Evolutionary conservation across 2,888 invertebrate genomes (phyloP), one percentile per base, ranked within the genome.

Genomic region (Xylocampa areola): DNA sequence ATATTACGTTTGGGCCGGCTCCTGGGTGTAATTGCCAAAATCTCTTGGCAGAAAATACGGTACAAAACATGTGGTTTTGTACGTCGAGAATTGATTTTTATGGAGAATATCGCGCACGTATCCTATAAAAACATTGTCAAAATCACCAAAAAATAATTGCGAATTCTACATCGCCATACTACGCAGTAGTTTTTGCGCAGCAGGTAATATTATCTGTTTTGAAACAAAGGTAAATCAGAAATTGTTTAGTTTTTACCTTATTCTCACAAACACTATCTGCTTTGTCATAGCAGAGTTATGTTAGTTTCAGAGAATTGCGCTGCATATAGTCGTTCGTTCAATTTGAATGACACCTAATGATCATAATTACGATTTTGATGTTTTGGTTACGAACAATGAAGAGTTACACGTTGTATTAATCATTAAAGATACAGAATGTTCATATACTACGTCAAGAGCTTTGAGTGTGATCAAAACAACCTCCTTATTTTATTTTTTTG

Each of bases 111-210:
- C 39, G 49, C 66, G 57, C 30, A 59, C 35, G 63, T 61, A 86
- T 84, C 85, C 86, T 88, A 86, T 77, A 67, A 35, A 27, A 51
- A 58, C 61, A 65, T 69, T 69, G 70, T 68, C 68, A 59, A 65
- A 49, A 58, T 51, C 63, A 52, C 78, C 71, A 84, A 85, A 87
- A 87, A 87, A 79, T 30, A 40, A 37, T 69, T 50, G 36, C 68
- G 62, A 76, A 77, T 75, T 75, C 61, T 73, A 72, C 59, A 70
- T 61, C 58, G 62, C 57, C 57, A 60, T 48, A 80, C 76, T 81
- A 77, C 84, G 87, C 72, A n/a, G n/a, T n/a, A n/a, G n/a, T n/a
- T n/a, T n/a, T n/a, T n/a, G n/a, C n/a, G n/a, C n/a, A n/a, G n/a
- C n/a, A n/a, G n/a, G n/a, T n/a, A n/a, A n/a, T n/a, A n/a, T n/a